phyloP scores from a whole-genome alignment of 2,888 invertebrate genomes.

The Drosophila infuscata region DNA sequence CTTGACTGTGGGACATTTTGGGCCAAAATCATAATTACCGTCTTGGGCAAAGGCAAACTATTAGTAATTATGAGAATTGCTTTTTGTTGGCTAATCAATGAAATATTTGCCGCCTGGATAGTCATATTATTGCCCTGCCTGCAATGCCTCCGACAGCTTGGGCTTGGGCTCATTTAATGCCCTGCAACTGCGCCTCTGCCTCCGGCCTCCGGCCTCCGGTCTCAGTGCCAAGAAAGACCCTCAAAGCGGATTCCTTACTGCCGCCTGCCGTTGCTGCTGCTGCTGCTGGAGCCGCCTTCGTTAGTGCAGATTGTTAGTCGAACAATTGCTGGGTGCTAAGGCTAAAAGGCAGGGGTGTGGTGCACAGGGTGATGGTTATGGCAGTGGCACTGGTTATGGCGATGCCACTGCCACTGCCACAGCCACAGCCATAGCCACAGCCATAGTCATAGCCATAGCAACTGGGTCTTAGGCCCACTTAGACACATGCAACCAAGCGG shows the following conservation, averaged over 20 bases:
- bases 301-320: conserved; percentile 52
- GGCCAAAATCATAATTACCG: not conserved
- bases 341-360: not conserved
- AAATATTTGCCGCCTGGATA: conserved; percentile 27
- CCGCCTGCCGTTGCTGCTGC: conserved; percentile 1
- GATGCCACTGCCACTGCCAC: conserved; percentile 15
- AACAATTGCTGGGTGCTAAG: conserved; percentile 49
- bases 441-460: not conserved
- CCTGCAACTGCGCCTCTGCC: conserved; percentile 18
- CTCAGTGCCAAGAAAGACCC: not conserved
- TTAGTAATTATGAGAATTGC: conserved; percentile 9
- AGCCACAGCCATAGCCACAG: not conserved
- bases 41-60: not conserved
- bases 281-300: conserved; percentile 31
- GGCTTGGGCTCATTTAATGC: conserved; percentile 38
- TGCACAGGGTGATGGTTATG: conserved; percentile 1
- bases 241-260: conserved; percentile 7
- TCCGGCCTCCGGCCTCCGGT: not conserved
- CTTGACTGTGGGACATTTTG: not conserved
- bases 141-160: conserved; percentile 24
- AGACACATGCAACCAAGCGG: conserved; percentile 23
- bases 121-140: not conserved
- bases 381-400: conserved; percentile 11
- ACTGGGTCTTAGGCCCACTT: conserved; percentile 37
- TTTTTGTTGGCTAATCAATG: conserved; percentile 36